Evolutionary conservation across 2,888 invertebrate genomes (phyloP), one percentile per base, ranked within the genome.

Genomic region (Ectemnius lituratus): DNA sequence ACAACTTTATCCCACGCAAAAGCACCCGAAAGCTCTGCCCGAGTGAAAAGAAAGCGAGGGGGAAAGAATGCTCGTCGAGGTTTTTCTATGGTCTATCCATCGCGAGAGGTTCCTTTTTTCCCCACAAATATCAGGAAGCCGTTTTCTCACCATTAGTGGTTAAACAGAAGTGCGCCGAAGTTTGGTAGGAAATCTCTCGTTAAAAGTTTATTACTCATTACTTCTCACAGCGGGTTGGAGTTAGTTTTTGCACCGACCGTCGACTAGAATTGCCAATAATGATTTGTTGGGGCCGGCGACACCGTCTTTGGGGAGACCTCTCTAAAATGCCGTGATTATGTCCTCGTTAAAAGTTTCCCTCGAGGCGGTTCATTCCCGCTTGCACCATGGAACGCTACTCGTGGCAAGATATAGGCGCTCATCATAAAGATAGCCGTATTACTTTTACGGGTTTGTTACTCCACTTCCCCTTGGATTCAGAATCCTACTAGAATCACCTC

Each of bases 321-420:
- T 67, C 49, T 37, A 49, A 67, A 72, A 67, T 27, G 52, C 45
- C 16, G 58, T 45, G 67, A 67, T 74, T 67, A 71, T 63, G 62
- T 71, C 63, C 67, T 68, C 73, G 73, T 68, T 73, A 66, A 73
- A 65, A 56, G 58, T 73, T 28, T 46, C 65, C 49, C 67, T 67
- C 64, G 72, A 72, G 63, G 62, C 59, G 18, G 58, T 66, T 73
- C 65, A 52, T 52, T 52, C 16, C 52, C 52, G 16, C 16, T 11
- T 14, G 52, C 14, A 52, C 16, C 52, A 16, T 52, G 52, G 52
- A 5, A 52, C 52, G 52, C 16, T 16, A 52, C 14, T 14, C 52
- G 16, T 16, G 8, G 37, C 8, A 52, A 14, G 52, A 52, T 52
- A 52, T 52, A 52, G 37, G 8, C 8, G 37, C 37, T 37, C 37